Base-by-base conservation (phyloP, 2,888 invertebrate genomes). In the Troides aeacus region DNA sequence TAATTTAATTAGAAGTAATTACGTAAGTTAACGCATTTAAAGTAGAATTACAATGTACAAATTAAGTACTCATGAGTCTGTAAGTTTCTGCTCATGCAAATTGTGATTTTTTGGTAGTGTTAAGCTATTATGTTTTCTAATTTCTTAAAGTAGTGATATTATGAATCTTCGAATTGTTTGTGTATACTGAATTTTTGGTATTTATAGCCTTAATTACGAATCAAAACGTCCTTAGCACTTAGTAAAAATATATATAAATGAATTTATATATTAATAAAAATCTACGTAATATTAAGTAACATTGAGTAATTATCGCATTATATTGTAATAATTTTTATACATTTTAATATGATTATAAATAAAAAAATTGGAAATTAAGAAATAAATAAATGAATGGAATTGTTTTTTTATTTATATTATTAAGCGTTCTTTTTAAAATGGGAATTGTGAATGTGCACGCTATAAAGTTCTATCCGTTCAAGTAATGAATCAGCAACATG, bases 21-120 rank as follows among this genome's bases (percentile, higher is more conserved):
- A 80, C 75, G 74, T 84, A 84, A 81, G 79, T 84, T 85, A 82
- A 84, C 87, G 91, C 91, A 91, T 92, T 92, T 91, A 89, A 86
- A 84, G 78, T 89, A 86, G 82, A 82, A 77, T 80, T 83, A 76
- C 84, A 82, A 84, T 91, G 90, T 91, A 91, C 91, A 91, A 92
- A 91, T 76, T 87, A 88, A 88, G 87, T 85, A 83, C 77, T 82
- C 86, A 84, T 87, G 86, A 83, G 85, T 82, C 72, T 74, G 63
- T 77, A 81, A 79, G 78, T 75, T 74, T 78, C 74, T 81, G 84
- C 86, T 86, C 84, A 83, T 87, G 86, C 80, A 75, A 80, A 86
- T 84, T 91, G 90, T 91, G 91, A 90, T 90, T 80, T 85, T 66
- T 72, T 69, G 70, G 67, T 74, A 71, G 71, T 30, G 68, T 78